phyloP scores from a whole-genome alignment of 2,113 vertebrate genomes.

The Pygoscelis antarcticus region DNA sequence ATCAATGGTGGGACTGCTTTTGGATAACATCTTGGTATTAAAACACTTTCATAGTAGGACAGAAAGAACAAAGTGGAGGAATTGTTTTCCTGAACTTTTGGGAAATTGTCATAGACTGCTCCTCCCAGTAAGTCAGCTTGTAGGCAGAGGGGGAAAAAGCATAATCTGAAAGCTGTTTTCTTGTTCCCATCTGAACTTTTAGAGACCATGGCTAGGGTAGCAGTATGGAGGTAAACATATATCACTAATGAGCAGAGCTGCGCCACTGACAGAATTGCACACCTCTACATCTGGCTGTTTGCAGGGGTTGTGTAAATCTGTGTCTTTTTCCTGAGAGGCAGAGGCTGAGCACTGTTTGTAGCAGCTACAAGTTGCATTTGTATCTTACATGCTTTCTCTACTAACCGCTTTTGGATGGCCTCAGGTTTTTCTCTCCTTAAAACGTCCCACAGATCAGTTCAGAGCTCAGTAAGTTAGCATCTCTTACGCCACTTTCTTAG shows the following conservation, averaged over 20 bases:
- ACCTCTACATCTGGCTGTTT: neutral
- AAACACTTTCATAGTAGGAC: neutral
- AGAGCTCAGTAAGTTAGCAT: neutral
- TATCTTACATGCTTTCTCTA: neutral
- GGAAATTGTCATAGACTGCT: neutral
- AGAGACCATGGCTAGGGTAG: neutral
- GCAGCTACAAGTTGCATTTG: neutral
- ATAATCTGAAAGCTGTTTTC: neutral
- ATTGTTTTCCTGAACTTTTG: neutral
- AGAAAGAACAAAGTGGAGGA: neutral
- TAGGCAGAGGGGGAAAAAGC: neutral
- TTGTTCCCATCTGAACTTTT: neutral
- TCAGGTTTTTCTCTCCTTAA: neutral
- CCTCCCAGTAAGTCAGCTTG: neutral
- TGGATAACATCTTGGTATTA: neutral
- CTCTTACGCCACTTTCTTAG: neutral
- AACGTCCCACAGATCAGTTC: neutral
- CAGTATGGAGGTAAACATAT: rapidly evolving
- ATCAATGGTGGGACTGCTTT: neutral
- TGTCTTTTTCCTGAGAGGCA: neutral
- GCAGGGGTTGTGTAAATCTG: neutral
- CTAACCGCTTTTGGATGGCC: neutral
- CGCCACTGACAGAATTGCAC: neutral
- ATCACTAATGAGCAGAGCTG: neutral
- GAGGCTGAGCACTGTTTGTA: neutral